phyloP scores from a whole-genome alignment of 1,140 invertebrate species.

The Procambarus clarkii region DNA sequence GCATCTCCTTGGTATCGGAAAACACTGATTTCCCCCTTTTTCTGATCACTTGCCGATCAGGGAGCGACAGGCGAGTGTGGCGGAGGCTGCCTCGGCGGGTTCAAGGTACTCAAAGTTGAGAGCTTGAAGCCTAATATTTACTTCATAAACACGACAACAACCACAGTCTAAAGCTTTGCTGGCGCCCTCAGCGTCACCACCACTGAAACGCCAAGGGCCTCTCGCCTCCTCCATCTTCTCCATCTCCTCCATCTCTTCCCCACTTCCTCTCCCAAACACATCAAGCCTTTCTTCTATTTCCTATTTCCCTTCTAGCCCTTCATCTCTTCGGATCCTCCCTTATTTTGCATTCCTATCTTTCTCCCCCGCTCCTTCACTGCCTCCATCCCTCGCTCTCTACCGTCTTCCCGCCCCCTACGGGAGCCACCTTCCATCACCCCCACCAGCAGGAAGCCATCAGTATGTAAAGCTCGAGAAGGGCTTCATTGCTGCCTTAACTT shows the following conservation, averaged over 20 bases:
- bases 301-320: neutral
- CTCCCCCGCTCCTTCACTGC: neutral
- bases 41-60: too few relatives aligned
- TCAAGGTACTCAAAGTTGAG: too few relatives aligned
- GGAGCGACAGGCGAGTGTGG: too few relatives aligned
- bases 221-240: neutral
- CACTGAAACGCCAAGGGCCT: neutral
- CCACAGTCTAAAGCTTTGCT: too few relatives aligned
- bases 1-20: too few relatives aligned
- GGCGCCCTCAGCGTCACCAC: too few relatives aligned
- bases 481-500: slow-evolving; percentile 64
- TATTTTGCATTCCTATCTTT: too few relatives aligned
- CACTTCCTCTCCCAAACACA: neutral
- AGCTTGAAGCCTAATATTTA: too few relatives aligned
- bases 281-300: neutral
- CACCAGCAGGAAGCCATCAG: slow-evolving; percentile 46
- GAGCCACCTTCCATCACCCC: neutral
- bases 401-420: neutral
- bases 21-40: too few relatives aligned
- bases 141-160: too few relatives aligned
- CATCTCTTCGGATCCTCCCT: neutral
- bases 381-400: neutral
- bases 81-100: too few relatives aligned
- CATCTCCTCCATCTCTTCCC: neutral
- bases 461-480: slow-evolving; percentile 58